Percentiles rank a stretch among this genome's conserved stretches.
Evolutionary conservation across 1,140 invertebrate species (phyloP).

Genomic region (Pantala flavescens): DNA sequence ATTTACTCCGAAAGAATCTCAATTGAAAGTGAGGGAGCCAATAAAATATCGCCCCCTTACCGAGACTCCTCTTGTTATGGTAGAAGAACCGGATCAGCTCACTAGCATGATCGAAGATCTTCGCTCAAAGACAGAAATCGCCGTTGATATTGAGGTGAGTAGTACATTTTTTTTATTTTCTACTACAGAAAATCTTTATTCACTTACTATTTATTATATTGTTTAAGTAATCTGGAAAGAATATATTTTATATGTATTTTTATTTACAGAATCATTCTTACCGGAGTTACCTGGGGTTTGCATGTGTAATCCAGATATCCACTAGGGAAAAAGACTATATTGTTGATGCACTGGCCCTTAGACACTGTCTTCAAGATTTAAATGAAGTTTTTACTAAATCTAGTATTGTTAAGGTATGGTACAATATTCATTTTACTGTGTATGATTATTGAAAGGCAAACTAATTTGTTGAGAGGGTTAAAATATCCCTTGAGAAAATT

Average conservation of each 20-base stretch:
- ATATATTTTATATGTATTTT: constrained; percentile 13
- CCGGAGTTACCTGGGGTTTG: constrained; percentile 71
- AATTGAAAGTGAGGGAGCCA: constrained; percentile 37
- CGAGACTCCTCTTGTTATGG: constrained; percentile 52
- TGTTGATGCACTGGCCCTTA: constrained; percentile 73
- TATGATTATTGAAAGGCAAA: no score
- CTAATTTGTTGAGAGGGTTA: no score
- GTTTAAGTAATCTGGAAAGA: no score
- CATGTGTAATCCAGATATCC: constrained; percentile 92
- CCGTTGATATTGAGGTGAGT: constrained; percentile 71
- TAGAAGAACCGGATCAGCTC: constrained; percentile 57
- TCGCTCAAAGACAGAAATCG: constrained; percentile 55
- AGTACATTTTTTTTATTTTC: constrained; percentile 8
- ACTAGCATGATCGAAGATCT: constrained; percentile 55
- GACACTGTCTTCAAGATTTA: constrained; percentile 69
- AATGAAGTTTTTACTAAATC: constrained; percentile 91
- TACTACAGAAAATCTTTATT: background rate
- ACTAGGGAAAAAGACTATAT: constrained; percentile 79
- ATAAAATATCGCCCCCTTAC: constrained; percentile 42
- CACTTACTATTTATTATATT: no score
- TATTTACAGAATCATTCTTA: constrained; percentile 64
- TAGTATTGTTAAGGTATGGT: constrained; percentile 71
- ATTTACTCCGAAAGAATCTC: constrained; percentile 43
- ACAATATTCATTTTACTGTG: no score
- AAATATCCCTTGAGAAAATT: no score